Evolutionary conservation across 2,113 vertebrate genomes (phyloP).

Genomic region (Cettia cetti): DNA sequence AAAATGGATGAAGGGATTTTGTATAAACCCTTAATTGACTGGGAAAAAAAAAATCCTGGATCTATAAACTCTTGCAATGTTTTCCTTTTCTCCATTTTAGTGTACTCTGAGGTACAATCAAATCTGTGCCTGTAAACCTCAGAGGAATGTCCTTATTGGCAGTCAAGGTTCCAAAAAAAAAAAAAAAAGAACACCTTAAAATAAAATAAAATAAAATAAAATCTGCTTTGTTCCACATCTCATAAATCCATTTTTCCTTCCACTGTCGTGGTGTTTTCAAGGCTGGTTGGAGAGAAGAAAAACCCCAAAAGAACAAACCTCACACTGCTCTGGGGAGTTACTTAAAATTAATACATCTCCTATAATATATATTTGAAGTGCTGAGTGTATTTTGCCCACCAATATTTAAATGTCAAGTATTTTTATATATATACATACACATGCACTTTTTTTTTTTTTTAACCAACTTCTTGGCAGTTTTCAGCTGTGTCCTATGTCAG

Average conservation of each 20-base stretch:
- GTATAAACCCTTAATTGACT: constrained; percentile 11
- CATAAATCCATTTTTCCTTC: neutral
- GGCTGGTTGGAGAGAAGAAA: neutral
- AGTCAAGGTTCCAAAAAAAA: constrained; percentile 45
- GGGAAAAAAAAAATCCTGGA: neutral
- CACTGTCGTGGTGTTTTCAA: neutral
- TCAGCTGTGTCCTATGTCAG: neutral
- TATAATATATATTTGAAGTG: neutral
- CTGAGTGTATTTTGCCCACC: neutral
- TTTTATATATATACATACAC: neutral
- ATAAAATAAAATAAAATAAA: constrained; percentile 30
- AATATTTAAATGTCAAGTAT: neutral
- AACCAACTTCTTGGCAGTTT: neutral
- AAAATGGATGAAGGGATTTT: constrained; percentile 1
- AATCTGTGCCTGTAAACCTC: neutral
- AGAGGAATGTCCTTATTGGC: constrained; percentile 31
- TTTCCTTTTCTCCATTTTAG: neutral
- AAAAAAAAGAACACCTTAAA: constrained; percentile 41
- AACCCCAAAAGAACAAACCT: neutral
- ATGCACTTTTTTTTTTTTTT: neutral
- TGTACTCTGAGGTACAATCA: neutral
- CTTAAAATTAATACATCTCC: neutral
- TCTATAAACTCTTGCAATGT: neutral
- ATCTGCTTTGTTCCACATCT: constrained; percentile 1
- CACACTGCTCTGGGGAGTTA: neutral